Base-by-base conservation (phyloP, 2,113 vertebrate species). In the Callocephalon fimbriatum region DNA sequence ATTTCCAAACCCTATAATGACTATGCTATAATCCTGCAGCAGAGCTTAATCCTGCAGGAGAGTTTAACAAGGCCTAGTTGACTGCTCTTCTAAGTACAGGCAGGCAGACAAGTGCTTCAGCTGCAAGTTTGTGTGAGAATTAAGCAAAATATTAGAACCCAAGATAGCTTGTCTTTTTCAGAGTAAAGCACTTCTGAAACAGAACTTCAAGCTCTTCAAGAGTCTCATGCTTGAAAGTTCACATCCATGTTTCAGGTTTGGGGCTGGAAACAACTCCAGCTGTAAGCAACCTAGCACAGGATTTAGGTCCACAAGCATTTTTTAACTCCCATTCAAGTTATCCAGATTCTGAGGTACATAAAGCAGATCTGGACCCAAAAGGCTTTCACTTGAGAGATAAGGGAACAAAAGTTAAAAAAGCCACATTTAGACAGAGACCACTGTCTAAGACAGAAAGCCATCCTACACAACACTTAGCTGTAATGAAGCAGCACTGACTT, bases 11-110 rank as follows among this genome's bases (percentile, higher is more conserved):
- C 32, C 16, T 40, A 66, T 35, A 42, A n/a, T 21, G 51, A 89
- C 27, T 54, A 38, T 1, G 2, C 37, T 22, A 10, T 0, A 78
- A 51, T 1, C 1, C 6, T 62, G 35, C 21, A 25, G 7, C 32
- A 40, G 44, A 82, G 20, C 22, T 32, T 59, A 72, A 65, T 68
- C 48, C 26, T 27, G 16, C 35, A 42, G 38, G 19, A 75, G 22
- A 35, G 38, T 45, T 74, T 68, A 75, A 37, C 10, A 47, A 50
- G 20, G 27, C 35, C 62, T 72, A 77, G 27, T 2, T 73, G 40
- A 81, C 18, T 27, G 11, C 38, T 47, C 14, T 40, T 70, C 50
- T 59, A 44, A 62, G 13, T 23, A 44, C 1, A 62, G 31, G 13
- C 16, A 76, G 40, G 42, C 47, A 81, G 61, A 47, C 11, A 23